Evolutionary conservation across 2,113 vertebrate species (phyloP), one percentile per base, ranked within the genome.

Genomic region (Percina caprodes): DNA sequence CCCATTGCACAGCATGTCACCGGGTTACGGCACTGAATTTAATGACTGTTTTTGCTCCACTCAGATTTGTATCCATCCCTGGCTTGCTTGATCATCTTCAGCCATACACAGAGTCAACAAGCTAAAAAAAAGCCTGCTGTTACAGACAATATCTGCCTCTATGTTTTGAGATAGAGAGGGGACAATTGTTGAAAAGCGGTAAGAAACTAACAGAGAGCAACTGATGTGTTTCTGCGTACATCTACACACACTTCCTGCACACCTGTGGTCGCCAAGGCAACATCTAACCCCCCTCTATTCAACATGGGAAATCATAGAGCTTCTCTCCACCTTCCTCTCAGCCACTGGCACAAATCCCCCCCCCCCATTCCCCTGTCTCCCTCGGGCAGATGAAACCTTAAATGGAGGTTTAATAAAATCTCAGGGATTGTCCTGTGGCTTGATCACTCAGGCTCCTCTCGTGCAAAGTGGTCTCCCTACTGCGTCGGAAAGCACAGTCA

Each of bases 381-480:
- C 77, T 26, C 55, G 80, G 81, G 83, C 77, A 80, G 60, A 89
- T 77, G 65, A 61, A 84, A 82, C 89, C 68, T 83, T 89, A 88
- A 93, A 90, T 86, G 85, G 82, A 77, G 85, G 74, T 84, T 91
- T 88, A 90, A 92, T 91, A 60, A 92, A 91, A 92, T 92, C 89
- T 86, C 69, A 6, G 71, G 84, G 89, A 91, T 90, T 76, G 86
- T 91, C 85, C 83, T 74, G 72, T 81, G 89, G 85, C 83, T 85
- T 86, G 85, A 90, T 91, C 90, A 82, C 69, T 74, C 42, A 7
- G 69, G 75, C 80, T 80, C 63, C 8, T 42, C 24, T 66, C 52
- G 0, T 66, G 35, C 5, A 5, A 48, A 84, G 86, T 74, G 85
- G 79, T 69, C 67, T 48, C 58, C 55, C 80, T 26, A 19, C 35